Base-by-base conservation (phyloP, 1,140 invertebrate genomes). In the Cotesia vestalis region DNA sequence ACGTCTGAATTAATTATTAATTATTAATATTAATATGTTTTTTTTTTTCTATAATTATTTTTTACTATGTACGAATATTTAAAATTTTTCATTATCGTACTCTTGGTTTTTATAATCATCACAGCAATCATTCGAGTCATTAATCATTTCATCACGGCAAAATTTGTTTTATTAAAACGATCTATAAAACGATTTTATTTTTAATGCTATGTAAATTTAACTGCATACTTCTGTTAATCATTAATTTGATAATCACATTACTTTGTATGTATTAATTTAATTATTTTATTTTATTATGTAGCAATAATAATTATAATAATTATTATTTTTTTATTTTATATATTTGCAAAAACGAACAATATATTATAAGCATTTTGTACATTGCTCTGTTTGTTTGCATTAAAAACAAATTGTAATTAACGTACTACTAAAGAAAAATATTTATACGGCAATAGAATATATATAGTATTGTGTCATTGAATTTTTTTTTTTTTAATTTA, bases 391-490 rank as follows among this genome's bases (percentile, higher is more conserved):
- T 60, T 27, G 5, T 34, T 27, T 60, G 11, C 27, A 27, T 27
- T 4, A 9, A 60, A 60, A 27, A 57, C 12, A 51, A 67, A 53
- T 68, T 60, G 67, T 69, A 69, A 69, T 69, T 69, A 69, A 69
- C 38, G 55, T 59, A 69, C 55, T 60, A 59, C 20, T 69, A 38
- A 59, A 60, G 8, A 27, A 60, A 27, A 27, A 27, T 60, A 69
- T 59, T 27, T 59, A 69, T 59, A 38, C 53, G 20, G 53, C 53
- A 68, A 68, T 68, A 53, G 53, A 55, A 5, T 55, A n/a, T 46
- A 46, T 55, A n/a, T 46, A 46, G 53, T 55, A 55, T 55, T n/a
- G 17, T 17, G 12, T 12, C 11, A 60, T 27, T 35, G 3, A 36
- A 36, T 60, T 60, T 27, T 8, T 8, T 34, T 34, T 59, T 66